Evolutionary conservation across 2,888 invertebrate genomes (phyloP), one percentile per base, ranked within the genome.

Genomic region (Lamellibrachia satsuma): DNA sequence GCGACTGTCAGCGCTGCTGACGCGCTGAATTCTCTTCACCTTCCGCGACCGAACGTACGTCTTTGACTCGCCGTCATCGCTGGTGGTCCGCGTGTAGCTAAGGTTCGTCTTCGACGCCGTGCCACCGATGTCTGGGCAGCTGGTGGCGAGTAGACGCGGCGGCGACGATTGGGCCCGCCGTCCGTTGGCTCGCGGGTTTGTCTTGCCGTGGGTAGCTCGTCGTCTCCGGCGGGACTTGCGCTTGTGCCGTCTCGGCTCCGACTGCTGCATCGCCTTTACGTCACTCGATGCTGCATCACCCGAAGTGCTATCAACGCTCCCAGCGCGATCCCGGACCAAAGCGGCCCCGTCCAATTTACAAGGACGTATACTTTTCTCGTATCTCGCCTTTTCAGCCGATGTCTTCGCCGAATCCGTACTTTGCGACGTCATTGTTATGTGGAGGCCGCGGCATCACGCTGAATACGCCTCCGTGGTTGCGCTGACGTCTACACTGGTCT

Each of bases 171-270:
- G 75, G 15, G n/a, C 22, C 22, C 75, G 75, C 11, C 75, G 75
- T 15, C 75, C 75, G 22, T 6, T 75, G 22, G 75, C 22, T 15
- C 75, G 15, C 11, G 75, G 15, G 75, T n/a, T 15, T 22, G 75
- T 22, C 22, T 75, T 75, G 75, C 75, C 75, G 75, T 75, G 15
- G 75, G 6, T 75, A 6, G 6, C 11, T 4, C 75, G 75, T 11
- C 75, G 75, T 75, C 75, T 75, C 75, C 75, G 75, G 75, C 75
- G 75, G 22, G 75, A 75, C 22, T 75, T 75, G 75, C 75, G 75
- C 75, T 75, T 75, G 22, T 75, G 75, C 22, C 75, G 75, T 75
- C 75, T 22, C 6, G 15, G 6, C 2, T 15, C 75, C 75, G 11
- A 11, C 22, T 75, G n/a, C 75, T 75, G 15, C 75, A 22, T 75